Percentiles rank a stretch among this genome's conserved stretches.
phyloP scores from a whole-genome alignment of 2,888 invertebrate genomes.

The Drosophila parthenogenetica region DNA sequence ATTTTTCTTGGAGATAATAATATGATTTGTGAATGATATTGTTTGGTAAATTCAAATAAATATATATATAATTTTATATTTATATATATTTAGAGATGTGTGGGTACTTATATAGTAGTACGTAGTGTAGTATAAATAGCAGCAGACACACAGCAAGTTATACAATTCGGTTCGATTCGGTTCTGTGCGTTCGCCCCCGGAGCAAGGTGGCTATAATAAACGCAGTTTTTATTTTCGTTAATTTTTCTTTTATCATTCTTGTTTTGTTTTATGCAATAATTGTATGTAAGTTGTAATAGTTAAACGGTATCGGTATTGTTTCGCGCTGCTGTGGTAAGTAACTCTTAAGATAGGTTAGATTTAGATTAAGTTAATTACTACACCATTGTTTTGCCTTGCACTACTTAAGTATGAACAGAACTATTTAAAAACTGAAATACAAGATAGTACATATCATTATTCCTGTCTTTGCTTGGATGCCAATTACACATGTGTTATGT shows the following conservation, averaged over 20 bases:
- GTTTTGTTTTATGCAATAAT: constrained; percentile 43
- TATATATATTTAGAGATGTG: neutral
- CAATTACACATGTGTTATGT: constrained; percentile 47
- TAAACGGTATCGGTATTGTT: constrained; percentile 51
- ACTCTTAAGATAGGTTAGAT: constrained; percentile 72
- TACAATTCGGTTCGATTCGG: constrained; percentile 18
- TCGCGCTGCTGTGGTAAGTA: constrained; percentile 72
- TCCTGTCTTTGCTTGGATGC: constrained; percentile 35
- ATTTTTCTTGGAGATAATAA: constrained; percentile 26
- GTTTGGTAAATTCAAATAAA: constrained; percentile 47
- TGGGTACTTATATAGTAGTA: constrained; percentile 23
- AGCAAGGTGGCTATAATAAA: constrained; percentile 43
- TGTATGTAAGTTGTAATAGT: constrained; percentile 57
- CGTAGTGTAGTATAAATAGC: constrained; percentile 25
- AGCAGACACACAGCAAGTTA: constrained; percentile 31
- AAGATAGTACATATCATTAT: constrained; percentile 50
- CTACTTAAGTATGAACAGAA: constrained; percentile 74
- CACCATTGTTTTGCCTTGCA: constrained; percentile 71
- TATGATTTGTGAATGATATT: constrained; percentile 23
- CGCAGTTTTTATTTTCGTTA: constrained; percentile 47
- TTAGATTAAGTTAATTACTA: constrained; percentile 77
- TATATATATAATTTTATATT: constrained; percentile 5
- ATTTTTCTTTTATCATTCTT: constrained; percentile 15
- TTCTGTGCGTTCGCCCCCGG: constrained; percentile 15
- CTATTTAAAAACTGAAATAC: constrained; percentile 59